Percentiles rank a stretch among this genome's conserved stretches.
phyloP scores from a whole-genome alignment of 2,888 invertebrate genomes.

The Xylophagus ater region DNA sequence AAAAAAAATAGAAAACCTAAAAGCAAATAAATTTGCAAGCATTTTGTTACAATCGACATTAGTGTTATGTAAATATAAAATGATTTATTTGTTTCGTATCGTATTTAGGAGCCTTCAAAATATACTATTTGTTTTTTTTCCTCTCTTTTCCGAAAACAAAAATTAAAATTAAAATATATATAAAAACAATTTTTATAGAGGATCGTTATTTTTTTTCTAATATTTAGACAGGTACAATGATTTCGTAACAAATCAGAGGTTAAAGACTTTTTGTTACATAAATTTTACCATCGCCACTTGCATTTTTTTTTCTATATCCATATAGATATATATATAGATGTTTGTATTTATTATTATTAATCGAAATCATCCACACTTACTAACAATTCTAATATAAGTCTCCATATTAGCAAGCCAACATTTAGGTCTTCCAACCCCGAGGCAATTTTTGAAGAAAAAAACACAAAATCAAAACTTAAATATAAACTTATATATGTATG shows the following conservation, averaged over 20 bases:
- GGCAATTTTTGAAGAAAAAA: no score
- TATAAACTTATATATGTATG: no score
- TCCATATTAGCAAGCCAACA: slow-evolving; percentile 6
- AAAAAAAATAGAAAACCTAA: no score
- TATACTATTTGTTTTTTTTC: not conserved
- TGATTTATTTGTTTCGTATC: slow-evolving; percentile 6
- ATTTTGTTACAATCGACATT: slow-evolving; percentile 2
- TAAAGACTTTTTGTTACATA: slow-evolving; percentile 12
- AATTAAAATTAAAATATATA: slow-evolving; percentile 17
- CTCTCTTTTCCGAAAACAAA: slow-evolving; percentile 16
- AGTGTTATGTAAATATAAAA: slow-evolving; percentile 4
- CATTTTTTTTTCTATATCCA: no score
- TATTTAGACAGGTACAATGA: slow-evolving; percentile 12
- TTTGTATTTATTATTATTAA: slow-evolving; percentile 20
- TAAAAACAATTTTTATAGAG: no score
- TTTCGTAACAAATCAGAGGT: slow-evolving; percentile 10
- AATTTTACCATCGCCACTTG: slow-evolving; percentile 1
- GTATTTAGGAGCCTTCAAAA: not conserved
- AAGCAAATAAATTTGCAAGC: slow-evolving; percentile 9
- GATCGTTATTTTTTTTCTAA: no score
- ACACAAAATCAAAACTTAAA: no score
- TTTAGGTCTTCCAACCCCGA: slow-evolving; percentile 1
- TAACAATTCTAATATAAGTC: slow-evolving; percentile 15
- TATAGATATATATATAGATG: no score
- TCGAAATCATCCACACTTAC: slow-evolving; percentile 16